These are phyloP conservation scores for Ascaphus truei DNA, from an alignment of 2,113 vertebrate genomes.

Conservation along the genomic window DNA sequence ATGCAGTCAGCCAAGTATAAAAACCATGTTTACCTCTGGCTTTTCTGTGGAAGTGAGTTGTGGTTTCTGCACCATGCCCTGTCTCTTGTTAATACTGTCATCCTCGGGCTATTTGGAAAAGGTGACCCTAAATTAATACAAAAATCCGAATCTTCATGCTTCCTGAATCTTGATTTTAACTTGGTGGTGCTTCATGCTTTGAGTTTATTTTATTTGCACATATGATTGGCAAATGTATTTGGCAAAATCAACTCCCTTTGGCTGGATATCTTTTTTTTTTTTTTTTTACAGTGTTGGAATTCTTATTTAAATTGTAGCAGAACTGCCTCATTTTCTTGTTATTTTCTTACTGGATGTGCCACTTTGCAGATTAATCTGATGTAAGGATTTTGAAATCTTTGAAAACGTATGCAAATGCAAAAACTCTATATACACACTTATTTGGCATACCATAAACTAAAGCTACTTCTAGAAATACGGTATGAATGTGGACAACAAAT, in stretches of 20 bases:
- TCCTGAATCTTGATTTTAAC: background rate
- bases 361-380: constrained; percentile 18
- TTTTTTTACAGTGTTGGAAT: constrained; percentile 19
- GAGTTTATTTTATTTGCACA: constrained; percentile 6
- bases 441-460: background rate
- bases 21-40: background rate
- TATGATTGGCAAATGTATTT: constrained; percentile 26
- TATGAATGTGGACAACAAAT: background rate
- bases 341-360: too few species aligned
- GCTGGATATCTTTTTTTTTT: constrained; percentile 1
- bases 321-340: background rate
- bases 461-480: background rate
- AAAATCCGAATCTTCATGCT: background rate
- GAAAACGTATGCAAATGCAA: background rate
- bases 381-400: background rate
- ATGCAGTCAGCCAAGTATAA: background rate
- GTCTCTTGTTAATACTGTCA: background rate
- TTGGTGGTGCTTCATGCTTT: constrained; percentile 7
- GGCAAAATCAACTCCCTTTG: constrained; percentile 21
- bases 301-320: constrained; percentile 15
- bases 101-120: background rate
- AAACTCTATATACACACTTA: background rate
- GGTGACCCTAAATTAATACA: background rate
- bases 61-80: background rate
- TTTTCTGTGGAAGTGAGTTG: background rate